Evolutionary conservation across 2,888 invertebrate species (phyloP), one percentile per base, ranked within the genome.

Genomic region (Diaphora mendica): DNA sequence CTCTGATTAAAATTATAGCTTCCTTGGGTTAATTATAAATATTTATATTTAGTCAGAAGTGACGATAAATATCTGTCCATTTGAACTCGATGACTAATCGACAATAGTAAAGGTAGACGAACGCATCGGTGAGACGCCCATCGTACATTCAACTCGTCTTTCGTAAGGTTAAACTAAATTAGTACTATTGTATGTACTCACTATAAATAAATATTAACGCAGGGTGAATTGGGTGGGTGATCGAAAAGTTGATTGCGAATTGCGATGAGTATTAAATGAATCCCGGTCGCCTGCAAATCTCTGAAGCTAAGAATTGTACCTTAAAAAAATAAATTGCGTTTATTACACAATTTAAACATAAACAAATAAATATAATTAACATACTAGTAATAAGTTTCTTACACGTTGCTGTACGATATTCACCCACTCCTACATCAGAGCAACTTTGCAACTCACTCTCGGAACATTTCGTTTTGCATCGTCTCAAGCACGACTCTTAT

Each of bases 71-170:
- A 80, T 80, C 81, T 77, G 79, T 76, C 82, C 84, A 83, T 83
- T 83, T 84, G 77, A 84, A 86, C 85, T 86, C 85, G 82, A 86
- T 88, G 88, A 89, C 81, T 88, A 89, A 88, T 86, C 78, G 71
- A 75, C 71, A 70, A 68, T 74, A 79, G 78, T 75, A 81, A 85
- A 87, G 88, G 88, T 87, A 78, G 84, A 84, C 82, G 87, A 76
- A 85, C 86, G 83, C 79, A 69, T 77, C 81, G 79, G 78, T 76
- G 73, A 80, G 75, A 76, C 79, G 79, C 65, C 76, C 65, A 70
- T 74, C 75, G 89, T 85, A 75, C 89, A 80, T 90, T 90, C 90
- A 90, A 88, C 90, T 82, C 89, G 71, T 73, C 82, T 80, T 71
- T 76, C 77, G 78, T 82, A 87, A 89, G 87, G 88, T 88, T 87